Conservation (phyloP, 2,888 invertebrate genomes). For the Dolichopus griseipennis region DNA sequence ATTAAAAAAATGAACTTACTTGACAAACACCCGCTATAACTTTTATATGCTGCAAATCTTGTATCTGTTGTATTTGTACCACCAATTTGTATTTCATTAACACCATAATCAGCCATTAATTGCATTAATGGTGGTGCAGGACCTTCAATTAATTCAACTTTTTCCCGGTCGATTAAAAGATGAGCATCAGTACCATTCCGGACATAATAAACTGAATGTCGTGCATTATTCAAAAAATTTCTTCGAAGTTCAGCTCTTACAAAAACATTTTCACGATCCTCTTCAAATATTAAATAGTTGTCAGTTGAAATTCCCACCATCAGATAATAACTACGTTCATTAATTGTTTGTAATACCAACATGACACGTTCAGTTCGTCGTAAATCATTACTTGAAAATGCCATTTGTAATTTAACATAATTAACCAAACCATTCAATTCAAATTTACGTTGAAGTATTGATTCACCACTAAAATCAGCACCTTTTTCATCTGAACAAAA, state of each 20-base stretch:
- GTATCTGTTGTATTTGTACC: conserved; percentile 78
- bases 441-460: conserved; percentile 70
- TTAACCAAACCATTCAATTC: conserved; percentile 57
- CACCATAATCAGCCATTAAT: conserved; percentile 53
- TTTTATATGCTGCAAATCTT: conserved; percentile 71
- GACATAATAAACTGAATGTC: conserved; percentile 63
- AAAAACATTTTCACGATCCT: conserved; percentile 61
- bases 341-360: conserved; percentile 71
- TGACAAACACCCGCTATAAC: conserved; percentile 82
- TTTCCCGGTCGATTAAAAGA: conserved; percentile 65
- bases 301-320: conserved; percentile 73
- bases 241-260: conserved; percentile 67
- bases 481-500: conserved; percentile 83
- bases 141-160: conserved; percentile 59
- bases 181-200: conserved; percentile 64
- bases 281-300: conserved; percentile 75
- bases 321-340: conserved; percentile 74
- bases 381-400: conserved; percentile 74
- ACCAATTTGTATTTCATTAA: conserved; percentile 78
- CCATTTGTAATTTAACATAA: conserved; percentile 73
- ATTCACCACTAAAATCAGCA: conserved; percentile 81
- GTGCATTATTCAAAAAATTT: conserved; percentile 69
- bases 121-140: conserved; percentile 60
- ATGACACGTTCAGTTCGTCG: conserved; percentile 71
- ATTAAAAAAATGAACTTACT: conserved; percentile 51